Evolutionary conservation across 2,888 invertebrate species (phyloP).

Genomic region (Heteromurus nitidus): DNA sequence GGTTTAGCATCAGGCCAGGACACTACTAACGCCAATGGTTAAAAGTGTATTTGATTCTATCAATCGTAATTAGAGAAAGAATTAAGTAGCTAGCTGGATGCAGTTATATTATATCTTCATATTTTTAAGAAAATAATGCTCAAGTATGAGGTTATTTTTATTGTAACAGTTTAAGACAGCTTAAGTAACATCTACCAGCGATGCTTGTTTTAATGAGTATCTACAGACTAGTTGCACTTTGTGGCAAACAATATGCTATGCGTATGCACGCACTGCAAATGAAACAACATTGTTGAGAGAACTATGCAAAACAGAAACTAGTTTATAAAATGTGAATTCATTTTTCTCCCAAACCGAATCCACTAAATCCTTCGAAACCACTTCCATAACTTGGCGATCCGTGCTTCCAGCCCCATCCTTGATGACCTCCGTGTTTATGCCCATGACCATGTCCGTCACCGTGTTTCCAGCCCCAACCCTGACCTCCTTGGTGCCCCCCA

Average conservation of each 20-base stretch:
- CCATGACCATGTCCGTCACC: neutral
- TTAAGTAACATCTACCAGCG: neutral
- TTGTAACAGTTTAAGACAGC: too few relatives aligned
- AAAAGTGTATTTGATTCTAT: too few relatives aligned
- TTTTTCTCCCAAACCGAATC: neutral
- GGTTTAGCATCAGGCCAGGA: too few relatives aligned
- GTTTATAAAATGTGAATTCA: neutral
- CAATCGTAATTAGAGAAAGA: too few relatives aligned
- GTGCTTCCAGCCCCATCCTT: constrained; percentile 24
- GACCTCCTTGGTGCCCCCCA: neutral
- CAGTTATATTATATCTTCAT: too few relatives aligned
- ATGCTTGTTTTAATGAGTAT: neutral
- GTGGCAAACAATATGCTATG: neutral
- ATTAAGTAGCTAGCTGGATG: too few relatives aligned
- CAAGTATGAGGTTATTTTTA: too few relatives aligned
- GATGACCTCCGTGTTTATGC: neutral
- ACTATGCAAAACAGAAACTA: neutral
- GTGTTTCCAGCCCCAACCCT: constrained; percentile 1
- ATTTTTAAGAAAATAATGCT: too few relatives aligned
- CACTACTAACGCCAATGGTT: too few relatives aligned
- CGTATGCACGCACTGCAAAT: neutral
- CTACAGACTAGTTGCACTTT: constrained; percentile 5
- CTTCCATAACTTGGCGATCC: constrained; percentile 22
- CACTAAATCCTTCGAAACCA: constrained; percentile 19
- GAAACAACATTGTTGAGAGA: neutral